Conservation (phyloP, 2,113 vertebrate species). For the Myodes glareolus region DNA sequence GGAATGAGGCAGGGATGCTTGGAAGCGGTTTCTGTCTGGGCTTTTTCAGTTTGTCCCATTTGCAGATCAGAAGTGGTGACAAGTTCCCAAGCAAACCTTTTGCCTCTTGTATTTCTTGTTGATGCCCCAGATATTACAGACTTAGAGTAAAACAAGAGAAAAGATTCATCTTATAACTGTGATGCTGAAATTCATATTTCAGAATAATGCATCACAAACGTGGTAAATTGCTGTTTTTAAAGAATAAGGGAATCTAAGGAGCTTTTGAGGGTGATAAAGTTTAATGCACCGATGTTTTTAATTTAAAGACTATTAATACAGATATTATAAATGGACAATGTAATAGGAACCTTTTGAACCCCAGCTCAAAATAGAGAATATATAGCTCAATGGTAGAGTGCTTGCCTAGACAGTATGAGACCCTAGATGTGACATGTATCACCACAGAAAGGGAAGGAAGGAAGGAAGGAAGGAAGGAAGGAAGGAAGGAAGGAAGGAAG, state of each 20-base stretch:
- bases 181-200: neutral
- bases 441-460: neutral
- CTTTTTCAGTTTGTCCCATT: neutral
- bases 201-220: neutral
- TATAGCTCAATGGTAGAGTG: neutral
- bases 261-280: neutral
- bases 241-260: neutral
- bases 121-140: no score
- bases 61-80: neutral
- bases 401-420: neutral
- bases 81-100: neutral
- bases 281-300: neutral
- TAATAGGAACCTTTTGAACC: neutral
- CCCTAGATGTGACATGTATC: neutral
- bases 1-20: neutral
- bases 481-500: no score
- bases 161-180: neutral
- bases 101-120: neutral
- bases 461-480: no score
- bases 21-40: neutral
- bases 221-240: neutral
- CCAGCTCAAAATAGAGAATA: neutral
- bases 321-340: neutral
- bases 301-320: neutral
- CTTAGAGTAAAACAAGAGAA: neutral